A percentile compares a stretch with the other conserved stretches of the same genome.
Evolutionary conservation across 2,888 invertebrate genomes (phyloP).

Genomic region (Scrobipalpa costella): DNA sequence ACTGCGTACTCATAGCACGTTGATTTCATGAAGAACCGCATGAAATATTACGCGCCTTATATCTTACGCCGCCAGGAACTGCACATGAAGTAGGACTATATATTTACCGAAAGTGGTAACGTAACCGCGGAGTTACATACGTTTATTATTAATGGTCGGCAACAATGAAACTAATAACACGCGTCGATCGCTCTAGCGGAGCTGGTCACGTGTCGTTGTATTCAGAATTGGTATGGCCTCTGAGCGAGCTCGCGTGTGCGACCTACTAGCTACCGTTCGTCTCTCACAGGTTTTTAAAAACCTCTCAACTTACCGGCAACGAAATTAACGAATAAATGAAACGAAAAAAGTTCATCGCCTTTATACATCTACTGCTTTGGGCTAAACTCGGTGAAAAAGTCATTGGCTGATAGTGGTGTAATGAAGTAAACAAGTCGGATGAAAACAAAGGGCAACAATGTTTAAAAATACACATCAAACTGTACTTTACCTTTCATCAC

Average conservation of each 20-base stretch:
- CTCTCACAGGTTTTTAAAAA: not conserved
- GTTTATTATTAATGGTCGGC: not conserved
- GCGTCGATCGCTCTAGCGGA: constrained; percentile 2
- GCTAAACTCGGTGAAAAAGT: too few species aligned
- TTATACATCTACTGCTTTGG: too few species aligned
- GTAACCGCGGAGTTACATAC: constrained; percentile 2
- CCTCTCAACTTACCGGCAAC: not conserved
- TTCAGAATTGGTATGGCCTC: constrained; percentile 6
- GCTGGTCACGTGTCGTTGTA: constrained; percentile 19
- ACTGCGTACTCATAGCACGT: not conserved
- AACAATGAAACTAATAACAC: constrained; percentile 12
- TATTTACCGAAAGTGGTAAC: not conserved
- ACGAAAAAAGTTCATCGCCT: not conserved
- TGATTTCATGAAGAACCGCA: constrained; percentile 9
- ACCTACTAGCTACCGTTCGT: not conserved
- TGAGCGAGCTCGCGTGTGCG: not conserved
- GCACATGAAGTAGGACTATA: not conserved
- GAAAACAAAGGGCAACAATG: not conserved
- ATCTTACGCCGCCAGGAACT: not conserved
- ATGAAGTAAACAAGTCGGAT: too few species aligned
- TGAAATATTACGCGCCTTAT: not conserved
- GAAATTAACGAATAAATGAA: not conserved
- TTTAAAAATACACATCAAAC: not conserved
- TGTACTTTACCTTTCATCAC: not conserved
- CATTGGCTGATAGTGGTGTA: too few species aligned